Base-by-base conservation (phyloP, 2,888 invertebrate genomes). In the Papilio elwesi region DNA sequence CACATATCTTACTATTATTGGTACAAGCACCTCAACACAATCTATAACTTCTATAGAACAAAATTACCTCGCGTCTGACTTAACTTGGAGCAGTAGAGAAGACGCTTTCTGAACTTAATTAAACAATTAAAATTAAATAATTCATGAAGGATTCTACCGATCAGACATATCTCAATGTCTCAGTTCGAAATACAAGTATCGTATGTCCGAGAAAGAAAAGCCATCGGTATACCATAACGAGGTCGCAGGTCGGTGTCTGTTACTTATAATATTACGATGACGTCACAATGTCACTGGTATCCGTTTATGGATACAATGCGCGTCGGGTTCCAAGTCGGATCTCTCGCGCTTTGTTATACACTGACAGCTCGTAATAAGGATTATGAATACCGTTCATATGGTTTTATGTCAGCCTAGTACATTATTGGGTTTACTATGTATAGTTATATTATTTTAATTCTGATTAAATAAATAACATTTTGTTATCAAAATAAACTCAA, bases 231-330 rank as follows among this genome's bases (percentile, higher is more conserved):
- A 11, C 38, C 6, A 51, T 62, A 71, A 71, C 15, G 59, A 62
- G 71, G 66, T 71, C 67, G 51, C 52, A 47, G 67, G 51, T 70
- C 68, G 59, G 43, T 6, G 6, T 9, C 43, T 65, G 64, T 59
- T 63, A 64, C 36, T 11, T 70, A 55, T 64, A 70, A 65, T 70
- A 64, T 55, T 64, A 70, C 53, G 11, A 48, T n/a, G 48, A 63
- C 64, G 48, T 64, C 70, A 70, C 36, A 64, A 64, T 36, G 70
- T 70, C 64, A 64, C 48, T 5, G 70, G 55, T 70, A 64, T 70
- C 70, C 70, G 70, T 64, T 64, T 70, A 70, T 48, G 48, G 36
- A 70, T 47, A 70, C 70, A 70, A 70, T 64, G 63, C 53, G 69
- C 52, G 69, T 69, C 62, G 62, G 70, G 47, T 64, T 70, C 70